Conservation (phyloP, 2,113 vertebrate genomes). For the Uropsilus gracilis region DNA sequence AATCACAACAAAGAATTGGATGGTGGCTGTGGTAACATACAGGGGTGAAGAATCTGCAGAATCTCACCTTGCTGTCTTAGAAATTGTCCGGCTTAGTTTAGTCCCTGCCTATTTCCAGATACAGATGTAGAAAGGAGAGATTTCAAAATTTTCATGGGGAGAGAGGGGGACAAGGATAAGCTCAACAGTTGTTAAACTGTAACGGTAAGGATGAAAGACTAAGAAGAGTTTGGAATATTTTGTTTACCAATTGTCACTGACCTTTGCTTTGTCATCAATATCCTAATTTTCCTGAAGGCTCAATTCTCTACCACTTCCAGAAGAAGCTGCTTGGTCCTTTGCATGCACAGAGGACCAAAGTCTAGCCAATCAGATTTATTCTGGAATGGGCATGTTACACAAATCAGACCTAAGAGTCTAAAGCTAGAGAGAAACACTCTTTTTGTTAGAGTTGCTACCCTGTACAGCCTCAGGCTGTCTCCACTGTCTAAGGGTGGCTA, state of each 20-base stretch:
- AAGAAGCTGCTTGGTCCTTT: neutral
- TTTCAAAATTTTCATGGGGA: neutral
- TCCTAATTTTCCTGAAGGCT: neutral
- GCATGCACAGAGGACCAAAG: neutral
- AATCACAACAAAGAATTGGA: neutral
- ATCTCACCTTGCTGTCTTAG: neutral
- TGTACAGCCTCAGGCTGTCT: neutral
- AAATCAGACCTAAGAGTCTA: neutral
- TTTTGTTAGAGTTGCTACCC: neutral
- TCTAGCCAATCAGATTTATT: neutral
- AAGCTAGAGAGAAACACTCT: neutral
- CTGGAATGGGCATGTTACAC: neutral
- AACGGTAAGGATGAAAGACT: neutral
- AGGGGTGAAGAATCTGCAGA: constrained; percentile 5
- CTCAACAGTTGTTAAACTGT: neutral
- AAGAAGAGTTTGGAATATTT: neutral
- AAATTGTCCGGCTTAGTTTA: neutral
- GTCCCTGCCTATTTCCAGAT: neutral
- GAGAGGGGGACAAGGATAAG: neutral
- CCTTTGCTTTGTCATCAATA: neutral
- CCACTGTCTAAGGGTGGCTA: neutral
- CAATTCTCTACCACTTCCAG: neutral
- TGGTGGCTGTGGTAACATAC: neutral
- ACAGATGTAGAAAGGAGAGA: neutral
- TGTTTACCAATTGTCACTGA: neutral